Evolutionary conservation across 2,797 vertebrate genomes (phyloP), one percentile per base, ranked within the genome.

Genomic region (Zalophus californianus): DNA sequence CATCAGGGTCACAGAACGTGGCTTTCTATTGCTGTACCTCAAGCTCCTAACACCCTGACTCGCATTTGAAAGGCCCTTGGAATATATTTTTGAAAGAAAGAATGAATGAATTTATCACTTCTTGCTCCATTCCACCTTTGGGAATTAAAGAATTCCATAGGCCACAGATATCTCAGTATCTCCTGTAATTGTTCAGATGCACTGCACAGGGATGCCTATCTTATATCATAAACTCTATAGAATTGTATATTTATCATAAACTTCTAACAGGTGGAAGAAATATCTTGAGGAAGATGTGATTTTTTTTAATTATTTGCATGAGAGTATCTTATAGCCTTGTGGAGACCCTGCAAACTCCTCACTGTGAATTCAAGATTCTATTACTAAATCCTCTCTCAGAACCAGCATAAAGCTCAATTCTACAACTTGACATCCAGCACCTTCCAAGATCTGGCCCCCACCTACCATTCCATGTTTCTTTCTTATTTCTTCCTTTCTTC

Each of bases 61-160:
- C 5, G 4, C 25, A 82, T 52, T 83, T 78, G 78, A 66, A 48
- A 93, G 29, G 4, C 25, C 4, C 48, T 44, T 86, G 23, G 15
- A 78, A 41, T 60, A 23, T 38, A 91, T 48, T 91, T 92, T 78
- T 86, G n/a, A 91, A 83, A 91, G n/a, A 44, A 79, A 86, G 8
- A 66, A 83, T 41, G 73, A 60, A 68, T 93, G 13, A 86, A 78
- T 27, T 29, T 18, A 48, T 84, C 41, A 48, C 14, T 58, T 15
- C 25, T 96, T 44, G 44, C 6, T 60, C 35, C 16, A 56, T 48
- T 32, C 32, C 11, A 72, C 75, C 70, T 48, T 0, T 20, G 27
- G 25, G 32, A 94, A 32, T 89, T 52, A 56, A 70, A 41, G 41
- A 86, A 75, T 90, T 93, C 20, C 32, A 48, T 23, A 83, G 32